A percentile compares a stretch with the other conserved stretches of the same genome.
Evolutionary conservation across 1,140 invertebrate genomes (phyloP).

Genomic region (Drosophila nigrodunni): DNA sequence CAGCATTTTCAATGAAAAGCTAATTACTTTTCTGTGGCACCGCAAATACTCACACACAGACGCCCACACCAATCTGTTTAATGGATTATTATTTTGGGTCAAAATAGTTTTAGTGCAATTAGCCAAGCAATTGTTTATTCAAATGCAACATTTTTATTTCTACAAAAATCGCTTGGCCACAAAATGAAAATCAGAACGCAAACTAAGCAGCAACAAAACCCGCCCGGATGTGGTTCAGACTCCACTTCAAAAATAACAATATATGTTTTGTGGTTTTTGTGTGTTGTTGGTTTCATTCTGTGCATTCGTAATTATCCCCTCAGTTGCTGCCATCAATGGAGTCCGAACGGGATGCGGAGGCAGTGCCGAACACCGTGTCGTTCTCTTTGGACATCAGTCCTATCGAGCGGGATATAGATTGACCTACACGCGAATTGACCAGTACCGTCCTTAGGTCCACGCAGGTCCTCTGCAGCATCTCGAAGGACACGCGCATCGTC

Average conservation of each 20-base stretch:
- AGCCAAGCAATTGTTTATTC: constrained; percentile 46
- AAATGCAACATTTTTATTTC: constrained; percentile 27
- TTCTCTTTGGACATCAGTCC: not conserved
- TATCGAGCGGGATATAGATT: not conserved
- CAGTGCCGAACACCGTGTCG: not conserved
- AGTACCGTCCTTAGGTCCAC: not conserved
- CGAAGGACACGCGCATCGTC: not conserved
- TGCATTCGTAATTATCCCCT: constrained; percentile 51
- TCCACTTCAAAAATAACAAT: constrained; percentile 55
- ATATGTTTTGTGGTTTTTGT: constrained; percentile 40
- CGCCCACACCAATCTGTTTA: constrained; percentile 41
- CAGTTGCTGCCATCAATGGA: constrained; percentile 6
- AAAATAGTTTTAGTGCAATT: constrained; percentile 61
- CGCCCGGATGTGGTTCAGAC: constrained; percentile 50
- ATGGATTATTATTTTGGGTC: constrained; percentile 52
- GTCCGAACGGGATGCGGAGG: not conserved
- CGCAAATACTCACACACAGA: constrained; percentile 39
- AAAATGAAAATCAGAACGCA: constrained; percentile 37
- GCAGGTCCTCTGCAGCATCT: not conserved
- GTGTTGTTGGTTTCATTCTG: constrained; percentile 9
- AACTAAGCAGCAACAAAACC: constrained; percentile 19
- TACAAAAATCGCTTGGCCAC: constrained; percentile 5
- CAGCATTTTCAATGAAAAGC: constrained; percentile 53
- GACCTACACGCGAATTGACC: not conserved
- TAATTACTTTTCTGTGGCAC: constrained; percentile 72